phyloP scores from a whole-genome alignment of 2,888 invertebrate genomes.

The Phyllotreta striolata region DNA sequence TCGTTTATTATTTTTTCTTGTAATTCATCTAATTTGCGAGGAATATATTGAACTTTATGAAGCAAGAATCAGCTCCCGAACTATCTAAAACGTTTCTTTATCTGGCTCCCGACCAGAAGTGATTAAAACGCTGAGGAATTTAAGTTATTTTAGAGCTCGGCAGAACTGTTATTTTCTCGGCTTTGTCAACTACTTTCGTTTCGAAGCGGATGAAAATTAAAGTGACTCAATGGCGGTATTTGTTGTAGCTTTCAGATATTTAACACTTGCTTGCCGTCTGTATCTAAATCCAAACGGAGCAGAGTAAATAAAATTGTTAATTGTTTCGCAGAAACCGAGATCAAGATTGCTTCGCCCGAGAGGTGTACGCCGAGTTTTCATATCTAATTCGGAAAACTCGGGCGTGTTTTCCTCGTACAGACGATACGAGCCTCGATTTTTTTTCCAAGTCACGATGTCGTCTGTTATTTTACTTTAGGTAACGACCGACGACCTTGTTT shows the following conservation, averaged over 20 bases:
- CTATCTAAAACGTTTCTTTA: conserved; percentile 31
- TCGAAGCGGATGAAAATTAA: conserved; percentile 28
- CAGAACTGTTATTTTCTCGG: conserved; percentile 37
- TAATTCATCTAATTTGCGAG: no score
- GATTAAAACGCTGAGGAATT: conserved; percentile 41
- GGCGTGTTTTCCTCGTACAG: no score
- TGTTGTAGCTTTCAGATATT: conserved; percentile 28
- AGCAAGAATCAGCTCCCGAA: neutral
- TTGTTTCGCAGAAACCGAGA: conserved; percentile 11
- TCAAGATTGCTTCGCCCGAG: neutral
- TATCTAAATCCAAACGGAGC: conserved; percentile 20
- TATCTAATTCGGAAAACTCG: no score
- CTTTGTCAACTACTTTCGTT: conserved; percentile 34
- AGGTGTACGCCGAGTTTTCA: no score
- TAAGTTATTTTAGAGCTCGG: conserved; percentile 39
- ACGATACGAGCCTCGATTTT: neutral
- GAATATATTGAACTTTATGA: no score
- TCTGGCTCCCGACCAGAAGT: conserved; percentile 40
- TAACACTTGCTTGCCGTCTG: conserved; percentile 23
- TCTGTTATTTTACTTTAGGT: conserved; percentile 19
- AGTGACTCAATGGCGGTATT: conserved; percentile 26
- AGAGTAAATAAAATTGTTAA: conserved; percentile 22
- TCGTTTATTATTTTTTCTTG: neutral
- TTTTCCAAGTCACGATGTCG: conserved; percentile 23
- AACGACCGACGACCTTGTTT: conserved; percentile 29